phyloP scores from a whole-genome alignment of 2,797 vertebrate species.

The Carduelis carduelis region DNA sequence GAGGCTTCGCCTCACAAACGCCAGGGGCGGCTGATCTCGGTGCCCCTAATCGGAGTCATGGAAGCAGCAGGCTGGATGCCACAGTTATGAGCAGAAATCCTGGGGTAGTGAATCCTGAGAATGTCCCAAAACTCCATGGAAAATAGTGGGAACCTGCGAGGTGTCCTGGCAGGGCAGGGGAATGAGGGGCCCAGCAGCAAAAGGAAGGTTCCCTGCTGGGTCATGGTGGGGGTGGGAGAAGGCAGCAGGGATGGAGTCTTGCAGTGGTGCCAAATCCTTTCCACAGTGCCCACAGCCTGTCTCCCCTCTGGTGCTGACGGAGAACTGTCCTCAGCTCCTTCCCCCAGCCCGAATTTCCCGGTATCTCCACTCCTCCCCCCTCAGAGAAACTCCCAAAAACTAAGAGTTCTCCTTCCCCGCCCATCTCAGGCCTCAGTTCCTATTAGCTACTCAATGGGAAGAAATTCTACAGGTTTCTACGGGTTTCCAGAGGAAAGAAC shows the following conservation, averaged over 20 bases:
- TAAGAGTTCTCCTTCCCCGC: not conserved
- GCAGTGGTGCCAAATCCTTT: not conserved
- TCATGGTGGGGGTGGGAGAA: not conserved
- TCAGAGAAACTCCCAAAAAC: not conserved
- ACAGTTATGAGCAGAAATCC: not conserved
- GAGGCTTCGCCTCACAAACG: not conserved
- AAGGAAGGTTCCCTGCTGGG: not conserved
- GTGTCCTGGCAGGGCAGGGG: not conserved
- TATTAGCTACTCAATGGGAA: not conserved
- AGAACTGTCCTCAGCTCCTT: not conserved
- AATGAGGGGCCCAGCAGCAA: not conserved
- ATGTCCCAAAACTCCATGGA: not conserved
- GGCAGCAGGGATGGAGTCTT: not conserved
- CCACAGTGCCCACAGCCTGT: not conserved
- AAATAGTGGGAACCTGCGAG: not conserved
- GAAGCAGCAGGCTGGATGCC: rapidly evolving
- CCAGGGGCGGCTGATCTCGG: rapidly evolving
- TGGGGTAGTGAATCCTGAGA: rapidly evolving
- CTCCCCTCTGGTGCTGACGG: not conserved
- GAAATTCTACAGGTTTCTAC: not conserved
- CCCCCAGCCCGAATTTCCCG: not conserved
- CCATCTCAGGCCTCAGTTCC: not conserved
- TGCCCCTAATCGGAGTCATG: rapidly evolving
- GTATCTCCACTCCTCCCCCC: not conserved
- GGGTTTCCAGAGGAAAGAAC: not conserved